These are phyloP conservation scores for Batillaria attramentaria DNA, from an alignment of 1,140 invertebrate genomes.

Conservation along the genomic window DNA sequence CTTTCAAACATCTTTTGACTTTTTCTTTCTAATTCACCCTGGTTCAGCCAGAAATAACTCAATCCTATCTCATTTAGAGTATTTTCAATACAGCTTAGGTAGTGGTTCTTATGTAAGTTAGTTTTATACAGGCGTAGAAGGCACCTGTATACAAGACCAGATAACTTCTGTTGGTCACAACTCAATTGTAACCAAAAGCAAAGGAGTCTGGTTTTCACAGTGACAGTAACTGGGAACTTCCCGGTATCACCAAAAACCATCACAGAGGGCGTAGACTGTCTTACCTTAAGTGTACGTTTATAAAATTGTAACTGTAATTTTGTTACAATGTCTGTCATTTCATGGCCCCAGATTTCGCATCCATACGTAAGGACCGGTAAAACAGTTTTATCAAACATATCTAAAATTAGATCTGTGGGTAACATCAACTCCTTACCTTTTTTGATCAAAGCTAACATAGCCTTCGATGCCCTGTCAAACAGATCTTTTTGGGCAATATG, in stretches of 20 bases:
- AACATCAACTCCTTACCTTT: no score
- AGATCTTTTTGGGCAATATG: neutral
- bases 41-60: constrained; percentile 9
- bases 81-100: no score
- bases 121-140: neutral
- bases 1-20: constrained; percentile 15
- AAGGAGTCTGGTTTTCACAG: neutral
- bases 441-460: neutral
- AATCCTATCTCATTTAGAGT: neutral
- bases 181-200: neutral
- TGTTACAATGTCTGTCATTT: neutral
- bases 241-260: no score
- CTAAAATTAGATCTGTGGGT: neutral
- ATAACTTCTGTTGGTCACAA: neutral
- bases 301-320: constrained; percentile 12
- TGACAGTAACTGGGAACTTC: neutral
- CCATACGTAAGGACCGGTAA: constrained; percentile 4
- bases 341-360: neutral
- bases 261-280: no score
- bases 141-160: neutral
- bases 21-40: neutral
- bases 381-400: constrained; percentile 13
- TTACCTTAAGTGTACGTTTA: no score
- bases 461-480: neutral
- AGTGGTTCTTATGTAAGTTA: neutral